Percentiles rank a stretch among this genome's conserved stretches.
These are phyloP conservation scores for Atlantisia rogersi DNA, from an alignment of 2,113 vertebrate genomes.

Conservation along the genomic window DNA sequence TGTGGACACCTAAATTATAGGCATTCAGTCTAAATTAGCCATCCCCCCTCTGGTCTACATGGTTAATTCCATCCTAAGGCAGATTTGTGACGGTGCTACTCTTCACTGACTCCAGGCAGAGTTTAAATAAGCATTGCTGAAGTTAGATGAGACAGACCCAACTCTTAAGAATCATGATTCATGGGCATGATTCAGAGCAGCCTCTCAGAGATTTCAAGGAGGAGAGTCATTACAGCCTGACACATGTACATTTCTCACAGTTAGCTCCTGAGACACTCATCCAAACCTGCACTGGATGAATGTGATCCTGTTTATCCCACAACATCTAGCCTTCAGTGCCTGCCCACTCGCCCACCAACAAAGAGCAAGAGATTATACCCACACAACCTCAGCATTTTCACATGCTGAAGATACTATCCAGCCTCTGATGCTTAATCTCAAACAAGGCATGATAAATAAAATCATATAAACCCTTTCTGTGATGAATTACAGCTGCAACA, in stretches of 20 bases:
- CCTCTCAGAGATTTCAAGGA: not conserved
- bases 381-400: not conserved
- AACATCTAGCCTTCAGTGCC: not conserved
- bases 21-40: not conserved
- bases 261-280: not conserved
- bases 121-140: not conserved
- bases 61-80: not conserved
- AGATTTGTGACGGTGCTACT: not conserved
- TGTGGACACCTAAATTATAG: not conserved
- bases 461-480: not conserved
- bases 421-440: not conserved
- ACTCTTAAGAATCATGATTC: not conserved
- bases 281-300: not conserved
- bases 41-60: not conserved
- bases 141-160: not conserved
- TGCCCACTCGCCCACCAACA: not conserved
- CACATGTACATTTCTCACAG: not conserved
- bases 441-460: not conserved
- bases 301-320: not conserved
- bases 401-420: not conserved
- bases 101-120: not conserved
- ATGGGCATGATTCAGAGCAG: not conserved
- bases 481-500: slow-evolving; percentile 5
- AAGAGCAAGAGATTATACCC: not conserved
- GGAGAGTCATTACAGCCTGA: not conserved